Conservation (phyloP, 2,888 invertebrate species). For the Crioceris asparagi region DNA sequence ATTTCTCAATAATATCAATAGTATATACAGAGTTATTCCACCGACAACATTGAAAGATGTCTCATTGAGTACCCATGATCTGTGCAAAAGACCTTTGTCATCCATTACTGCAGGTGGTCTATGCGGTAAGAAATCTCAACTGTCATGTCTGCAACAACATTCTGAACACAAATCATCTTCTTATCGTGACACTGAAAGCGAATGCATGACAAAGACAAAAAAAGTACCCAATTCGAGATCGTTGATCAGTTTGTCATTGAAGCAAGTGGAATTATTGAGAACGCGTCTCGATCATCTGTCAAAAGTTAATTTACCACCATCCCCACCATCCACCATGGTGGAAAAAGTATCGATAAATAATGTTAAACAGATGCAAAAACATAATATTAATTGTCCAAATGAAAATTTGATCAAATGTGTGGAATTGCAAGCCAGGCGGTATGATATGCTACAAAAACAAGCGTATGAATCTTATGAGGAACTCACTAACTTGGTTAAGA, state of each 20-base stretch:
- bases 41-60: too few relatives aligned
- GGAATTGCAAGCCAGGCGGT: conserved; percentile 25
- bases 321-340: conserved; percentile 1
- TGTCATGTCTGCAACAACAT: too few relatives aligned
- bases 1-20: too few relatives aligned
- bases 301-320: conserved; percentile 14
- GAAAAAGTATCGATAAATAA: not conserved
- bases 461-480: conserved; percentile 28
- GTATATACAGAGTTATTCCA: too few relatives aligned
- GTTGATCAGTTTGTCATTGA: conserved; percentile 23
- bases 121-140: too few relatives aligned
- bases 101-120: too few relatives aligned
- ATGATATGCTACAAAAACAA: conserved; percentile 25
- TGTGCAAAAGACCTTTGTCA: too few relatives aligned
- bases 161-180: too few relatives aligned
- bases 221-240: conserved; percentile 17
- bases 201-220: too few relatives aligned
- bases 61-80: too few relatives aligned
- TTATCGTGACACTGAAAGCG: too few relatives aligned
- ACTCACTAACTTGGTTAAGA: conserved; percentile 24
- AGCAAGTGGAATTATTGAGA: conserved; percentile 23
- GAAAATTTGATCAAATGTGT: conserved; percentile 23
- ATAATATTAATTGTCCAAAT: conserved; percentile 5
- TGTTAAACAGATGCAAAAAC: not conserved
- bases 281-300: conserved; percentile 22